A percentile compares a stretch with the other conserved stretches of the same genome.
These are phyloP conservation scores for Phrynocephalus guinanensis DNA, from an alignment of 2,797 vertebrate genomes.

Conservation along the genomic window DNA sequence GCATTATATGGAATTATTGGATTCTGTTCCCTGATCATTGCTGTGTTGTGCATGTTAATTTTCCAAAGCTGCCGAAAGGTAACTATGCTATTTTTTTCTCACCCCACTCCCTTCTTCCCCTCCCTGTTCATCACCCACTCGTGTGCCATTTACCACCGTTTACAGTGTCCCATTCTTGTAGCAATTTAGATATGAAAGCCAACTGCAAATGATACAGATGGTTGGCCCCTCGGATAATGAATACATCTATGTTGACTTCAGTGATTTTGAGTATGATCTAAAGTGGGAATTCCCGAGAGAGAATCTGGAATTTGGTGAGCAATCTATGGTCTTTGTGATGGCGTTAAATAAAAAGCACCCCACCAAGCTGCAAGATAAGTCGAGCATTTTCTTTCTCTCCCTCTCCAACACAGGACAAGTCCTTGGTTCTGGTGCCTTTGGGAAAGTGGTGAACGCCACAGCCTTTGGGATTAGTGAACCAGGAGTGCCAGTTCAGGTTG, in stretches of 20 bases:
- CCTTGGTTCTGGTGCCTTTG: constrained; percentile 95
- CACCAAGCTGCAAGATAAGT: constrained; percentile 1
- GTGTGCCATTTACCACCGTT: neutral
- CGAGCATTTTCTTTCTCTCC: constrained; percentile 45
- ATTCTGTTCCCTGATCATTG: constrained; percentile 65
- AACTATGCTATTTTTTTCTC: constrained; percentile 26
- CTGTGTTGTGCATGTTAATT: constrained; percentile 62
- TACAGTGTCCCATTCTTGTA: constrained; percentile 68
- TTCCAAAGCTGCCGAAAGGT: constrained; percentile 82
- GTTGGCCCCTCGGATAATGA: constrained; percentile 89
- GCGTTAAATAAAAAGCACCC: neutral
- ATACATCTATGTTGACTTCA: constrained; percentile 95
- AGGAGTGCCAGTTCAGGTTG: constrained; percentile 90
- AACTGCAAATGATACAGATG: constrained; percentile 92
- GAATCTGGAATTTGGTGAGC: constrained; percentile 94
- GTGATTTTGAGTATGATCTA: constrained; percentile 87
- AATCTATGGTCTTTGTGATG: neutral
- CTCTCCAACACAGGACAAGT: constrained; percentile 83
- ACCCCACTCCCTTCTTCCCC: neutral
- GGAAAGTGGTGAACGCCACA: constrained; percentile 92
- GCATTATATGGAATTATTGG: constrained; percentile 69
- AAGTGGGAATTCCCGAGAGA: constrained; percentile 97
- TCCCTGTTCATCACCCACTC: no score
- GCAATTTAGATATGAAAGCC: constrained; percentile 89
- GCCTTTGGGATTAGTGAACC: constrained; percentile 91